Conservation (phyloP, 2,113 vertebrate genomes). For the Gulo gulo region DNA sequence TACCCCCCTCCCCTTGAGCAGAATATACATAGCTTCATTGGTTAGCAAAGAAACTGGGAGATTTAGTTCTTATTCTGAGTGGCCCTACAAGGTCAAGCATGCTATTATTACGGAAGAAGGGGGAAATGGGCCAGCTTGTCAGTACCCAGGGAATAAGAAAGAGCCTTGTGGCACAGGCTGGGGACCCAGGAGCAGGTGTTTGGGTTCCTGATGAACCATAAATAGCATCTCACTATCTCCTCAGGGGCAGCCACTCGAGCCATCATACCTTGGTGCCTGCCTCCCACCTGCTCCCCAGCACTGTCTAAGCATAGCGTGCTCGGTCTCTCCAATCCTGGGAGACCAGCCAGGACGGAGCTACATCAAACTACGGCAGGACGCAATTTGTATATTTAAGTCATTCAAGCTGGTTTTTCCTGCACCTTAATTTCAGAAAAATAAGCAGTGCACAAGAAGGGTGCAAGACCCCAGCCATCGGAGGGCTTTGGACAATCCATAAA, state of each 20-base stretch:
- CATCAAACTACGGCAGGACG: not conserved
- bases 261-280: not conserved
- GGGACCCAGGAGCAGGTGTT: not conserved
- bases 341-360: not conserved
- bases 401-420: not conserved
- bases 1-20: not conserved
- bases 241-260: not conserved
- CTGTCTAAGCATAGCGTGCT: not conserved
- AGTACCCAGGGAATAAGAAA: not conserved
- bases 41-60: not conserved
- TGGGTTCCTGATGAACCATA: not conserved
- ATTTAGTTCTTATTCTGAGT: not conserved
- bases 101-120: not conserved
- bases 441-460: not conserved
- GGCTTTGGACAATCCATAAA: not conserved
- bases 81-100: not conserved
- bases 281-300: not conserved
- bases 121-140: not conserved
- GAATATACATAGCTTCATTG: not conserved
- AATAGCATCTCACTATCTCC: not conserved
- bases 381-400: constrained; percentile 7
- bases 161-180: not conserved
- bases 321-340: not conserved
- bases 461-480: not conserved
- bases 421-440: constrained; percentile 29